Base-by-base conservation (phyloP, 2,113 vertebrate species). In the Copsychus sechellarum region DNA sequence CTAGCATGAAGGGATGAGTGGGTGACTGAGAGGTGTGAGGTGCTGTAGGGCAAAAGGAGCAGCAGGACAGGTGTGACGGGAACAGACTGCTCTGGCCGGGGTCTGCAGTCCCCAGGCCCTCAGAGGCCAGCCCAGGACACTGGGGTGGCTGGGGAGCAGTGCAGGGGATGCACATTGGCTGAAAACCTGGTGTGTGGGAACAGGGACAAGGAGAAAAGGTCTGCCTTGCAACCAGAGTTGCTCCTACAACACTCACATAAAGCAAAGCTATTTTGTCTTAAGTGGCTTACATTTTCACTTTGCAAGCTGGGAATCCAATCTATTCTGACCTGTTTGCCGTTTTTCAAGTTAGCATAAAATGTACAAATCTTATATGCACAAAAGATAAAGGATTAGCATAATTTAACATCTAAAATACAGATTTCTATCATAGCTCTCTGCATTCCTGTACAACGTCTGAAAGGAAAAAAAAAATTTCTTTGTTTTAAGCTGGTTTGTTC, bases 51-150 rank as follows among this genome's bases (percentile, higher is more conserved):
- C 26, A 61, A 43, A 67, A 90, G 36, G 11, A 86, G 23, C 21
- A 85, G 45, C 45, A 70, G 53, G 34, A 57, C 19, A 42, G 23
- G 9, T 28, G 26, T 19, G 29, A n/a, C 18, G 42, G 36, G n/a
- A 26, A 74, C 64, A 71, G 62, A 36, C 7, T 79, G 42, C 23
- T 40, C 65, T 2, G 2, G 31, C 0, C 0, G 5, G 11, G 4
- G 17, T 11, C 43, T 6, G 7, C 5, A 11, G 11, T 36, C 12
- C 42, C 47, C 36, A 54, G 51, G 43, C 11, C 8, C 31, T 57
- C 8, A 13, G 12, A 31, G 3, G 23, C 8, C 29, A 45, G 17
- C 22, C 36, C 4, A 15, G 58, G 40, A 53, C 38, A 21, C 38
- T 25, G 1, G 6, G 23, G 17, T 24, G n/a, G 38, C 18, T 60